Evolutionary conservation across 2,888 invertebrate genomes (phyloP), one percentile per base, ranked within the genome.

Genomic region (Dicyrtoma fusca): DNA sequence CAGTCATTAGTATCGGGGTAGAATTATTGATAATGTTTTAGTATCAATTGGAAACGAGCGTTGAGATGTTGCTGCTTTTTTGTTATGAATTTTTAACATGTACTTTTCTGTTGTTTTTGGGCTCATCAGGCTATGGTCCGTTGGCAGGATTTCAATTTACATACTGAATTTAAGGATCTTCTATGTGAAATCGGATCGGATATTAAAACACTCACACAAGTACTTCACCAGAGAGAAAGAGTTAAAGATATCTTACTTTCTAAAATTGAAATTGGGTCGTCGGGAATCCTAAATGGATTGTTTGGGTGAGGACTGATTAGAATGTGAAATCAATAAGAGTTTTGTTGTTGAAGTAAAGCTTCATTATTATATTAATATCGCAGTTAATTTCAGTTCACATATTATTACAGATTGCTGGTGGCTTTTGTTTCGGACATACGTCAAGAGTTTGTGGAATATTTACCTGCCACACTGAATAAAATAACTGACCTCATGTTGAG

Each of bases 111-210:
- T n/a, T n/a, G n/a, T n/a, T n/a, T n/a, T n/a, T n/a, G n/a, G n/a
- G n/a, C n/a, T n/a, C n/a, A 49, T 81, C 88, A 93, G 83, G 88
- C 92, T 0, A 83, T 96, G 23, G 88, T 90, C 76, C 96, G 96
- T 86, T 97, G 96, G 95, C 89, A 89, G 82, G 91, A 90, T 1
- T 87, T 96, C 23, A 96, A 97, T 84, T 87, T 94, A 75, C 92
- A 94, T 0, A 89, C 92, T 80, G 90, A 91, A 82, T 96, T 91
- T 83, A 88, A 89, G 61, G 86, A 87, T 68, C 92, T 97, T 81
- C 88, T 89, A 75, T 89, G 88, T 77, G 90, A 92, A 82, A 88
- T 94, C 2, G 88, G 88, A 74, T 87, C 88, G 51, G 88, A 93
- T 76, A 87, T 94, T 1, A 83, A 84, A 74, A 95, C 92, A 0